Base-by-base conservation (phyloP, 1,140 invertebrate genomes). In the Scaptomyza graminum region DNA sequence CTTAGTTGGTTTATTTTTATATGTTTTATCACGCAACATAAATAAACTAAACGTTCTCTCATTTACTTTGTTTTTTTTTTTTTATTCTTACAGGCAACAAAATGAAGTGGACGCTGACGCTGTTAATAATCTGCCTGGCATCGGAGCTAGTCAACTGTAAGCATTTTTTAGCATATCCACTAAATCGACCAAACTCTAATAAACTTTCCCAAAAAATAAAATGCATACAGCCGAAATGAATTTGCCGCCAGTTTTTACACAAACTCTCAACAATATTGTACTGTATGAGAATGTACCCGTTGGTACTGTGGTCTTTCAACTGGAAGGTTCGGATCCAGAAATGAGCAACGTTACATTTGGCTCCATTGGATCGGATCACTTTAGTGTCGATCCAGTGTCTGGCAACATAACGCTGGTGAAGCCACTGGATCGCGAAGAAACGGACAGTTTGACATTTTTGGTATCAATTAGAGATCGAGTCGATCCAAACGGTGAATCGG, bases 401-500 rank as follows among this genome's bases (percentile, higher is more conserved):
- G 97, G 97, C 12, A 94, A 95, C 55, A 96, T 98, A 28, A 96
- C 94, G 3, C 92, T 97, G 34, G 93, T 94, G 9, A 95, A 95
- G 90, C 95, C 95, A 0, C 93, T 98, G 41, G 96, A 98, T 93
- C 94, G 96, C 81, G 97, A 98, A 93, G 96, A 97, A 93, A 93
- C 88, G 68, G 74, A 89, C 22, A 90, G 76, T 18, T 22, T 91
- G 1, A 74, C 76, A 18, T 91, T 91, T 65, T 18, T 91, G 51
- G 84, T 91, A 0, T 87, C 90, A 2, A 90, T 91, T 39, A 62
- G 70, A 28, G 96, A 97, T 85, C 94, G 95, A 73, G 96, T 97
- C 5, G 83, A 91, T 78, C 93, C 93, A 2, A 93, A 92, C 6
- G 93, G 93, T 4, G 93, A 93, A 3, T 94, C 94, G 4, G 94